Evolutionary conservation across 2,888 invertebrate genomes (phyloP), one percentile per base, ranked within the genome.

Genomic region (Chaetogeoica ovagalla): DNA sequence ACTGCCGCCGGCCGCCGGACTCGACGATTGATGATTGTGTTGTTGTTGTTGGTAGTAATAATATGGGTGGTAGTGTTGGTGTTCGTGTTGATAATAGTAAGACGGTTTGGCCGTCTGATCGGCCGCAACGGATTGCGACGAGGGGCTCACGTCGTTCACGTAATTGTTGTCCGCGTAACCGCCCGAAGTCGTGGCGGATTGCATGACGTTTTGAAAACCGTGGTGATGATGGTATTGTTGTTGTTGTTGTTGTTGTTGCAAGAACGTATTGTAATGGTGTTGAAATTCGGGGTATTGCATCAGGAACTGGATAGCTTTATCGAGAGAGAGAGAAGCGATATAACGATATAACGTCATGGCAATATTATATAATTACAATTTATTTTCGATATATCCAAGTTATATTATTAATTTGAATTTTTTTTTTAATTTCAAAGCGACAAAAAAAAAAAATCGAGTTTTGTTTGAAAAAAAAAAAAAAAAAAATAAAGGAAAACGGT

Each of bases 291-390:
- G 83, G 62, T 84, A 83, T 73, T 83, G 82, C 82, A 84, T 77
- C 82, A 84, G 82, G 81, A 83, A 83, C 81, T 83, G 83, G 62
- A 83, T 82, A 23, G 83, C 83, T 84, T 82, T 63, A 81, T 37
- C 21, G 55, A 55, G 72, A 68, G 68, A 15, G 60, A 73, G 30
- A 1, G 30, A 30, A 73, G 4, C 69, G 57, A 39, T 23, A 74
- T 66, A 23, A 52, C 37, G 48, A 11, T 2, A n/a, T 73, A 60
- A 65, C 21, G 21, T 2, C 30, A 30, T 30, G 4, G 4, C 23
- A 23, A 43, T 48, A 73, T 48, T 63, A 39, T 48, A 69, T 30
- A 30, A 30, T 30, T 30, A 30, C 30, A 43, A 30, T 1, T 59
- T 11, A 23, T 59, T 59, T 30, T 21, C 17, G 37, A 75, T 37